phyloP scores from a whole-genome alignment of 2,113 vertebrate species.

The Orientallactaga bullata region DNA sequence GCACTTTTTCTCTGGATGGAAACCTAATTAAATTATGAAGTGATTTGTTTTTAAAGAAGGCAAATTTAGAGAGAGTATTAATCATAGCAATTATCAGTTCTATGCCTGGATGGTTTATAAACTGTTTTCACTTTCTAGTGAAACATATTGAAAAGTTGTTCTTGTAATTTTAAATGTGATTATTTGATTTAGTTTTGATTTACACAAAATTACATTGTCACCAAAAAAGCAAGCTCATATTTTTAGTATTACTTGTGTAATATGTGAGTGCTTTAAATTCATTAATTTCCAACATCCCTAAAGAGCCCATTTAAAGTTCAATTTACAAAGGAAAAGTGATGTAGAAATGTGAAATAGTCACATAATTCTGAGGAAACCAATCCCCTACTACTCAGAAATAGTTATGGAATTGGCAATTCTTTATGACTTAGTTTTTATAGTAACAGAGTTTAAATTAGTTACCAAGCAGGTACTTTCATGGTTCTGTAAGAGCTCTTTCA shows the following conservation, averaged over 20 bases:
- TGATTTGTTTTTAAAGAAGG: slow-evolving; percentile 79
- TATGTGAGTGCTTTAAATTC: slow-evolving; percentile 27
- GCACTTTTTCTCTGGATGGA: slow-evolving; percentile 49
- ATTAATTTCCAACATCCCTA: slow-evolving; percentile 3
- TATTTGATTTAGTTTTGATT: slow-evolving; percentile 59
- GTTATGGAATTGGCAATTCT: slow-evolving; percentile 12
- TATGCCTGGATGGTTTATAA: slow-evolving; percentile 79
- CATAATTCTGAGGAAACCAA: slow-evolving; percentile 31
- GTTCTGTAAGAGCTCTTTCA: slow-evolving; percentile 31
- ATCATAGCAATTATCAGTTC: slow-evolving; percentile 80
- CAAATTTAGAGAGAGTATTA: slow-evolving; percentile 78
- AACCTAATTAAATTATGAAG: slow-evolving; percentile 87
- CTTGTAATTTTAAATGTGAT: slow-evolving; percentile 42
- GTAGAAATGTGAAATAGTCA: neutral
- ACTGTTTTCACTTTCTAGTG: slow-evolving; percentile 70
- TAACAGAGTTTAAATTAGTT: slow-evolving; percentile 23
- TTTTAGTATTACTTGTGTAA: slow-evolving; percentile 19
- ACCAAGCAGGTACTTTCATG: neutral
- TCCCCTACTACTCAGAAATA: neutral
- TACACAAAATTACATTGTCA: neutral
- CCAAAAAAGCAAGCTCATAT: neutral
- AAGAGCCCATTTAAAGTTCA: neutral
- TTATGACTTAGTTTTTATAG: neutral
- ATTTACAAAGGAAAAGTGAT: neutral
- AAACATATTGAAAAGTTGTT: slow-evolving; percentile 43